A percentile compares a stretch with the other conserved stretches of the same genome.
Conservation (phyloP, 2,113 vertebrate genomes). For the Takifugu flavidus region DNA sequence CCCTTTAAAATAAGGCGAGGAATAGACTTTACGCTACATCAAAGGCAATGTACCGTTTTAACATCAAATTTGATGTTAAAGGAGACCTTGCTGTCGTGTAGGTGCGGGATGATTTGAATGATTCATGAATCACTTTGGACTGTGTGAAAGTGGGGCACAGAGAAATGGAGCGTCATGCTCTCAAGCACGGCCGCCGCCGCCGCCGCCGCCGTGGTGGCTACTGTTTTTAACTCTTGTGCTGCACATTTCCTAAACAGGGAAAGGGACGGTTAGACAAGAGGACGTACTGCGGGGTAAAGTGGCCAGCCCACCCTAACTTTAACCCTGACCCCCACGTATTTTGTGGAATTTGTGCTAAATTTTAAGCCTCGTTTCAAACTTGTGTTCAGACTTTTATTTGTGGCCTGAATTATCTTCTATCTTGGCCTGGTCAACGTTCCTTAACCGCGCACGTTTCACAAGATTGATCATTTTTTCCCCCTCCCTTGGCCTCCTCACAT, state of each 20-base stretch:
- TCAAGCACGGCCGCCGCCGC: constrained; percentile 15
- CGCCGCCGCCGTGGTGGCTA: constrained; percentile 14
- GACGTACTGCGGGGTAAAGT: constrained; percentile 15
- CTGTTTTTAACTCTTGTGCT: constrained; percentile 27
- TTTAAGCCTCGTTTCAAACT: constrained; percentile 66
- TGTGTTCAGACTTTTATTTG: constrained; percentile 61
- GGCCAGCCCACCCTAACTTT: no score
- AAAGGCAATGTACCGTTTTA: constrained; percentile 28
- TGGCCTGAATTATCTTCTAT: constrained; percentile 60
- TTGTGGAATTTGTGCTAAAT: constrained; percentile 64
- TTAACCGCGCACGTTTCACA: constrained; percentile 50
- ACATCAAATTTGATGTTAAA: constrained; percentile 33
- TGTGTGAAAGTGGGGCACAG: constrained; percentile 41
- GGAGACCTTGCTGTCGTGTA: constrained; percentile 35
- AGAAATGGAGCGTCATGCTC: constrained; percentile 34
- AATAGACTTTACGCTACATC: constrained; percentile 46
- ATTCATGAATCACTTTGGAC: constrained; percentile 60
- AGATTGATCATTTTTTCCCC: constrained; percentile 66
- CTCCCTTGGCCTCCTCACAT: constrained; percentile 48
- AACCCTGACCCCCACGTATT: no score
- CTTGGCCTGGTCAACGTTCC: constrained; percentile 40
- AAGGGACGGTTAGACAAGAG: constrained; percentile 31
- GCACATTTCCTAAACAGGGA: constrained; percentile 22
- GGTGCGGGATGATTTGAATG: constrained; percentile 54
- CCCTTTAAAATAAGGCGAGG: constrained; percentile 15